phyloP scores from a whole-genome alignment of 2,113 vertebrate species.

The Steatornis caripensis region DNA sequence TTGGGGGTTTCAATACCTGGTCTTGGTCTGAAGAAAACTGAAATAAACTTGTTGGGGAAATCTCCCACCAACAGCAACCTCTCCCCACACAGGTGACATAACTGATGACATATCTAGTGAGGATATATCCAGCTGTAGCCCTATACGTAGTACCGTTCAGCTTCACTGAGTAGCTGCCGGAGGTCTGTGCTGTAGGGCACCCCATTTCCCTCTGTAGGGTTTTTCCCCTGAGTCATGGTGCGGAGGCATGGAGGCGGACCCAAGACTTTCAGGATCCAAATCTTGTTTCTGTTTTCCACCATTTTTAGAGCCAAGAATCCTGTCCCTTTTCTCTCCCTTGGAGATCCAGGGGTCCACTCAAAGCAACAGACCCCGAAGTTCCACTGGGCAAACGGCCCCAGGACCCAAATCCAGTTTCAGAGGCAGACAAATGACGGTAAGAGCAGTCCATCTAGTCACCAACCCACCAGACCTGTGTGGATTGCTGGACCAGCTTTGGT shows the following conservation, averaged over 20 bases:
- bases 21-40: background rate
- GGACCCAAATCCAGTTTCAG: background rate
- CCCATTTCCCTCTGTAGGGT: background rate
- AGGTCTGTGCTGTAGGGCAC: background rate
- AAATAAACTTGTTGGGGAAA: background rate
- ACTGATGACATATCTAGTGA: no score
- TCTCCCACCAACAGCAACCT: background rate
- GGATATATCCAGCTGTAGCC: no score
- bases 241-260: fast-evolving
- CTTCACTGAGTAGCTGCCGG: background rate
- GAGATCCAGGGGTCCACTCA: background rate
- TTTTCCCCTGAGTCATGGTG: background rate
- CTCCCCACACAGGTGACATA: background rate
- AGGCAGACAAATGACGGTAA: background rate
- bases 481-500: background rate
- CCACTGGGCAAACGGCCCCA: background rate
- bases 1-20: background rate
- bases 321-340: background rate
- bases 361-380: background rate
- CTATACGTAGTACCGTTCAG: no score
- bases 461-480: background rate
- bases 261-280: background rate
- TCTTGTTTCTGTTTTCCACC: background rate
- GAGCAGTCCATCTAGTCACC: background rate
- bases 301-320: background rate